Conservation (phyloP, 1,140 invertebrate genomes). For the Rhagoletis pomonella region DNA sequence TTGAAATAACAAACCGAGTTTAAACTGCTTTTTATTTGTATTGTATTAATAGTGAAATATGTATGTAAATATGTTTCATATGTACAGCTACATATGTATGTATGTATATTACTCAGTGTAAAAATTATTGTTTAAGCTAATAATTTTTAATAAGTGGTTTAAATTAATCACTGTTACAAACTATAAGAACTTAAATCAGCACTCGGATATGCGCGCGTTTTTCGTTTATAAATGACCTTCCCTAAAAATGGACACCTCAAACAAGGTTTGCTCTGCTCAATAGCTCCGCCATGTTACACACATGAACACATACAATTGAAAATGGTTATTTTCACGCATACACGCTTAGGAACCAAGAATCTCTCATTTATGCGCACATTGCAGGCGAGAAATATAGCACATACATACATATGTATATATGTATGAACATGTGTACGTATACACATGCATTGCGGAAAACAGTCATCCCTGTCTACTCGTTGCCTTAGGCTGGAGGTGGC, state of each 20-base stretch:
- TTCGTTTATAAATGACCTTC: conserved; percentile 23
- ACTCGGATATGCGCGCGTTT: not conserved
- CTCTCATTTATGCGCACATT: not conserved
- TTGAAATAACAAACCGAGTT: too few species aligned
- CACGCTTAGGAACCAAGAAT: not conserved
- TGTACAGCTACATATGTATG: not conserved
- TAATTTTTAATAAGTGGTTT: too few species aligned
- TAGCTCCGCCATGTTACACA: conserved; percentile 11
- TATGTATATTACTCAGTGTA: not conserved
- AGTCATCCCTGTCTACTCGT: not conserved
- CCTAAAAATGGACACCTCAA: conserved; percentile 3
- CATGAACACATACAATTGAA: not conserved
- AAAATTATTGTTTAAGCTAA: too few species aligned
- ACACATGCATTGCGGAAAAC: conserved; percentile 44
- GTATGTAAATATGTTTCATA: not conserved
- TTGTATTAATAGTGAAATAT: not conserved
- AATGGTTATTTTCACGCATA: conserved; percentile 8
- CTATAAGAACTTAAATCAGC: too few species aligned
- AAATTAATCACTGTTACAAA: too few species aligned
- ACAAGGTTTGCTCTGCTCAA: not conserved
- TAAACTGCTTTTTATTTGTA: not conserved
- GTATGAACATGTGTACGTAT: too few species aligned
- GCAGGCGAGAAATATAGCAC: not conserved
- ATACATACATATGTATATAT: too few species aligned
- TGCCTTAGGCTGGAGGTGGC: not conserved